Evolutionary conservation across 2,888 invertebrate species (phyloP), one percentile per base, ranked within the genome.

Genomic region (Brachypalpus laphriformis): DNA sequence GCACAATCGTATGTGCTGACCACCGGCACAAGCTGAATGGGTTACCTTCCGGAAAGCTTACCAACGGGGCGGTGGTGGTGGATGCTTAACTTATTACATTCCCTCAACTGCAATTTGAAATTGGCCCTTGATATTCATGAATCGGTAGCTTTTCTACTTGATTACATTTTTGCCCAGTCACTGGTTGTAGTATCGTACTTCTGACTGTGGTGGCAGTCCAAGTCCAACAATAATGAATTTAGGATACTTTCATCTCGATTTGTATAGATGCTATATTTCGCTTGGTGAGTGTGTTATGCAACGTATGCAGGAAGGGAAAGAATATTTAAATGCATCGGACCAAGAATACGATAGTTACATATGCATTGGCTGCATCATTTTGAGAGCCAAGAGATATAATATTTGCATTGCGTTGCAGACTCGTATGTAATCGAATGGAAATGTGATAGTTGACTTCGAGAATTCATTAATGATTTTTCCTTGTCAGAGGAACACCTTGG

Each of bases 91-190:
- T 76, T 81, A 81, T 85, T 85, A 80, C 80, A 49, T 80, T 75
- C 47, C 54, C 65, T 68, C 66, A 65, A 59, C 70, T 81, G 56
- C 65, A 76, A 71, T 76, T 85, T 68, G 20, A 85, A 76, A 81
- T 85, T 85, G 85, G 85, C 75, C 81, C 85, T 76, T 85, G 81
- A 76, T 85, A 85, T 81, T 85, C 81, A 85, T 85, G 85, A 85
- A 71, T 85, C 75, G 81, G 71, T 76, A 75, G 81, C 71, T 85
- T 85, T 85, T 81, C 71, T 81, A 76, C 80, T 85, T 85, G 85
- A 85, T 85, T 85, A 85, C 71, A 68, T 81, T 85, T 71, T 85
- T 71, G 75, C 34, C 51, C 51, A 76, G 70, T 70, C 70, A 57
- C 47, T 74, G 72, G 66, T 56, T 61, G 78, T 28, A 34, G n/a